Evolutionary conservation across 2,797 vertebrate genomes (phyloP).

Genomic region (Columba guinea): DNA sequence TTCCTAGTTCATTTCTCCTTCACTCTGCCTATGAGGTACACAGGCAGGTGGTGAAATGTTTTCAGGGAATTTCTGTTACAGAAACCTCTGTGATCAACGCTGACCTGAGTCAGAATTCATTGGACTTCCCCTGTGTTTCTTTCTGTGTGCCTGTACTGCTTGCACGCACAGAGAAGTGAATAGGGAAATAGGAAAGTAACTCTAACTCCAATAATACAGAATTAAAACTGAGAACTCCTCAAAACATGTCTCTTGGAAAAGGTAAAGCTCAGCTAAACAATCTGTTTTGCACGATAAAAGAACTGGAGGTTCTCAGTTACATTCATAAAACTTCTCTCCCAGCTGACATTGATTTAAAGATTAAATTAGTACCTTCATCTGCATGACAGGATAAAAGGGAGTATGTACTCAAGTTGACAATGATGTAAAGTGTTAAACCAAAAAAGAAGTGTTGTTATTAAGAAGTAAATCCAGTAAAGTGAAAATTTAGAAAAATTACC

Average conservation of each 20-base stretch:
- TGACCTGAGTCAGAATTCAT: not conserved
- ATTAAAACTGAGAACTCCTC: not conserved
- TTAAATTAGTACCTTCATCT: not conserved
- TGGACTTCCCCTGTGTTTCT: not conserved
- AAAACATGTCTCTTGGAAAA: not conserved
- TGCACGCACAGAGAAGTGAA: not conserved
- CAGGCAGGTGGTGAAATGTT: not conserved
- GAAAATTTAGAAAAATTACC: not conserved
- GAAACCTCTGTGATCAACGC: not conserved
- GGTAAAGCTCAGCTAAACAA: not conserved
- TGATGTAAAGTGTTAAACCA: not conserved
- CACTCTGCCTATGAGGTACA: not conserved
- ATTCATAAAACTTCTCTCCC: not conserved
- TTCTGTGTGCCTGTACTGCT: not conserved
- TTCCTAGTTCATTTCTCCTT: not conserved
- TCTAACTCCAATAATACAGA: not conserved
- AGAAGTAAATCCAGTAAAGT: not conserved
- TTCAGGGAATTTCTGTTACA: not conserved
- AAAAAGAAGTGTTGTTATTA: not conserved
- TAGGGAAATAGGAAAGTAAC: not conserved
- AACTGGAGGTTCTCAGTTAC: not conserved
- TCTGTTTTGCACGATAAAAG: not conserved
- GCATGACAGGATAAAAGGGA: not conserved
- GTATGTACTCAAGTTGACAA: not conserved
- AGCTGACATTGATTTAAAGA: not conserved